These are phyloP conservation scores for Drosophila eohydei DNA, from an alignment of 2,888 invertebrate species.

Conservation along the genomic window DNA sequence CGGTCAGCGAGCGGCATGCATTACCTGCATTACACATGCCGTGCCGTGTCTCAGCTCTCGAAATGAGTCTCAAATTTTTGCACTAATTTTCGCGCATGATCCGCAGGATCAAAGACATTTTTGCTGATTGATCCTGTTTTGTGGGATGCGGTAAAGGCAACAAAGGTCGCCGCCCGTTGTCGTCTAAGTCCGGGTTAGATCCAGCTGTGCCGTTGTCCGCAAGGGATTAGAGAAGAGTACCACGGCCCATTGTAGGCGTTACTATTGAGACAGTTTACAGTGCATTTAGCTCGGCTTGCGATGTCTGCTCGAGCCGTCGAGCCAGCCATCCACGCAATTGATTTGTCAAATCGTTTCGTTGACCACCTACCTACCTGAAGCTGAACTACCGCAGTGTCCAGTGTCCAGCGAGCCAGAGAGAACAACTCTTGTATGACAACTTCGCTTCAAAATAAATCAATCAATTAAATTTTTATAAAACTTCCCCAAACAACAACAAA, in stretches of 20 bases:
- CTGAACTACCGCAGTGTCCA: conserved; percentile 37
- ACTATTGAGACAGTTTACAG: conserved; percentile 77
- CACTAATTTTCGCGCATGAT: conserved; percentile 71
- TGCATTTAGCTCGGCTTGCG: conserved; percentile 67
- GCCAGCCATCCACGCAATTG: conserved; percentile 46
- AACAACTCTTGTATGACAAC: conserved; percentile 36
- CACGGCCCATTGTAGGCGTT: conserved; percentile 58
- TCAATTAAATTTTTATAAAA: conserved; percentile 85
- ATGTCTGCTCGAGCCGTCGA: neutral
- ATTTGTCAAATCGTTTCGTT: conserved; percentile 76
- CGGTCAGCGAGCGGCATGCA: conserved; percentile 64
- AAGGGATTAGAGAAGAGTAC: conserved; percentile 59
- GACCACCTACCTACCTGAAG: conserved; percentile 70
- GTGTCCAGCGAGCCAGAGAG: too few relatives aligned
- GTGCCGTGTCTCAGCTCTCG: neutral
- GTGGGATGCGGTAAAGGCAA: conserved; percentile 72
- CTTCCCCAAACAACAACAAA: conserved; percentile 51
- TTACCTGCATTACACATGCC: conserved; percentile 50
- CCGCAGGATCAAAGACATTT: conserved; percentile 52
- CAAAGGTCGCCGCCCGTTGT: conserved; percentile 43
- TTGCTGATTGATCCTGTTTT: conserved; percentile 80
- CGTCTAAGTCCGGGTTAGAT: conserved; percentile 43
- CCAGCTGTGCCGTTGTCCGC: conserved; percentile 56
- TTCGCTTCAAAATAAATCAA: conserved; percentile 84
- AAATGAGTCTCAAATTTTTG: conserved; percentile 55